Evolutionary conservation across 2,888 invertebrate genomes (phyloP), one percentile per base, ranked within the genome.

Genomic region (Hypercompe scribonia): DNA sequence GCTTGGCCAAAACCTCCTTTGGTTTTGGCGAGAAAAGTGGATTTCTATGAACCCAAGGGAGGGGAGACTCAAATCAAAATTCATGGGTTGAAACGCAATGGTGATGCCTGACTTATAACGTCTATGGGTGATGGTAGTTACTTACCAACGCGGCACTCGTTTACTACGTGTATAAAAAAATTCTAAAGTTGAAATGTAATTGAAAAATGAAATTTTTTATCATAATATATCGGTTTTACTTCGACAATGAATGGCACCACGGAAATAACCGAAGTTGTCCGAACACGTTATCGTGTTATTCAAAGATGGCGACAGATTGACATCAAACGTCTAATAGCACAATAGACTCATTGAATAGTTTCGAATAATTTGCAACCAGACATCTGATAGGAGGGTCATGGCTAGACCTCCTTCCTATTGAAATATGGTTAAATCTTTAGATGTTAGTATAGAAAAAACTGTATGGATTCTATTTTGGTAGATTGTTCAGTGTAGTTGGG

Each of bases 341-440:
- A 81, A 85, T 78, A 85, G 68, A 75, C 36, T 15, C 31, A 64
- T 65, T 81, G 77, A 80, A 78, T 81, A 75, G 83, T 79, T 77
- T 76, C 46, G 39, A 33, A 69, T 77, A 68, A 85, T 84, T 84
- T 85, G 77, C 79, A 79, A 72, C 15, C 79, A 84, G 84, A 84
- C 84, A 84, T 84, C 84, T 64, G 84, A 84, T 84, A 85, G 54
- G 31, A 33, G 76, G 82, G 78, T 81, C 85, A 83, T 18, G 72
- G 72, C 34, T 69, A 75, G 76, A 72, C 71, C 24, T 24, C 36
- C 73, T 63, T 72, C 70, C 84, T 84, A 79, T 83, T 58, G 42
- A 71, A 65, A 54, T 61, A 65, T 46, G 39, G 24, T 61, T 61
- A 31, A 39, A 61, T 69, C 39, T 69, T 61, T 36, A 24, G 4